A percentile compares a stretch with the other conserved stretches of the same genome.
phyloP scores from a whole-genome alignment of 1,140 invertebrate genomes.

The Sweltsa coloradensis region DNA sequence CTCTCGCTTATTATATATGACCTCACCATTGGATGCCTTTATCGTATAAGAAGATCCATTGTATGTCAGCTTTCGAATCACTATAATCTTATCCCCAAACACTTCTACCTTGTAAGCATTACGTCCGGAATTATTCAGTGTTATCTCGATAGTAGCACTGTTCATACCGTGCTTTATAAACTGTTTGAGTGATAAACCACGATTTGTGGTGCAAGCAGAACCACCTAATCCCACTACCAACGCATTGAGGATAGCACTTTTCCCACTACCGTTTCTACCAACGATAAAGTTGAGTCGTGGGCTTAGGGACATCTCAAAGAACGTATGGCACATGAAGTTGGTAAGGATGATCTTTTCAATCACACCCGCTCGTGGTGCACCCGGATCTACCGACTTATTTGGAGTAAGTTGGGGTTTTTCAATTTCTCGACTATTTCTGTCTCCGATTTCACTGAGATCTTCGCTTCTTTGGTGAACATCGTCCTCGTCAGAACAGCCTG shows the following conservation, averaged over 20 bases:
- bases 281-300: slow-evolving; percentile 77
- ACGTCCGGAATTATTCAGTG: slow-evolving; percentile 56
- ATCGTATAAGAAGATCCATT: slow-evolving; percentile 47
- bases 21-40: neutral
- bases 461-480: too few species aligned
- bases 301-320: slow-evolving; percentile 61
- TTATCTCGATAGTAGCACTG: slow-evolving; percentile 55
- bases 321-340: slow-evolving; percentile 91
- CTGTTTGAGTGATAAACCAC: slow-evolving; percentile 60
- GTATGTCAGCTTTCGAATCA: slow-evolving; percentile 56
- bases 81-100: slow-evolving; percentile 67
- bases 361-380: too few species aligned
- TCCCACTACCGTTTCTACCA: slow-evolving; percentile 92
- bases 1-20: slow-evolving; percentile 21
- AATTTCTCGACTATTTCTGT: too few species aligned
- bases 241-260: slow-evolving; percentile 85
- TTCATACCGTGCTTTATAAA: slow-evolving; percentile 59
- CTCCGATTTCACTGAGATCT: too few species aligned
- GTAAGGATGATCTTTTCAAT: slow-evolving; percentile 59
- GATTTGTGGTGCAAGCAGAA: slow-evolving; percentile 59
- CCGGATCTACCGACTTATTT: too few species aligned
- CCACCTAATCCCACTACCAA: slow-evolving; percentile 78
- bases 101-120: slow-evolving; percentile 54
- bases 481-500: too few species aligned
- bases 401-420: too few species aligned